Evolutionary conservation across 2,797 vertebrate genomes (phyloP).

Genomic region (Pitangus sulphuratus): DNA sequence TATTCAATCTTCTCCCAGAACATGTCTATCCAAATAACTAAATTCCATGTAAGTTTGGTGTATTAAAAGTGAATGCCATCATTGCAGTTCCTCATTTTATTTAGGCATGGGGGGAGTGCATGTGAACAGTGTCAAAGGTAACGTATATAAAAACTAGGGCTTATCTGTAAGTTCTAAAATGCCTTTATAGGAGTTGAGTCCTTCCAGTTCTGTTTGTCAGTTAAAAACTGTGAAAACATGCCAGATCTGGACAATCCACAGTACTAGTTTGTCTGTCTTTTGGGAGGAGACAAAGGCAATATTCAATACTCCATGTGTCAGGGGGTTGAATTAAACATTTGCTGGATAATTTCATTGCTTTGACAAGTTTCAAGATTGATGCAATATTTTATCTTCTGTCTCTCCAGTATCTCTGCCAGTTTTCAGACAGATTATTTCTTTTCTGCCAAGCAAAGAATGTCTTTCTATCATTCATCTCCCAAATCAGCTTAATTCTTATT

Average conservation of each 20-base stretch:
- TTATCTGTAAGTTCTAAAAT: not conserved
- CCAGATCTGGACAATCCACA: not conserved
- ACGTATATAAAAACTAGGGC: not conserved
- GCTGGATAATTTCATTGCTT: conserved; percentile 31
- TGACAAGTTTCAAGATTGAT: conserved; percentile 23
- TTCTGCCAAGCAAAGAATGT: not conserved
- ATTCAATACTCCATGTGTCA: not conserved
- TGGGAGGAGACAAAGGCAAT: not conserved
- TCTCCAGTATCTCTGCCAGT: not conserved
- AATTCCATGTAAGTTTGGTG: not conserved
- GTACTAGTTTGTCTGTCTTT: not conserved
- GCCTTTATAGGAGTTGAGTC: not conserved
- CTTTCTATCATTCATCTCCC: conserved; percentile 17
- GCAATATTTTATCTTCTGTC: conserved; percentile 26
- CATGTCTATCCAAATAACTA: not conserved
- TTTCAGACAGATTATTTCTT: conserved; percentile 15
- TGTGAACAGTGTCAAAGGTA: not conserved
- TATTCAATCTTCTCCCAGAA: not conserved
- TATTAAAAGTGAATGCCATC: not conserved
- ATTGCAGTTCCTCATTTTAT: not conserved
- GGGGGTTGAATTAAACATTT: conserved; percentile 10
- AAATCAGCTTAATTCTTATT: not conserved
- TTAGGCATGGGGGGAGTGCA: not conserved
- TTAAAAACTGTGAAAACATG: not conserved
- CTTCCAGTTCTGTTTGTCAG: not conserved